Evolutionary conservation across 2,888 invertebrate genomes (phyloP).

Genomic region (Cenopis cana): DNA sequence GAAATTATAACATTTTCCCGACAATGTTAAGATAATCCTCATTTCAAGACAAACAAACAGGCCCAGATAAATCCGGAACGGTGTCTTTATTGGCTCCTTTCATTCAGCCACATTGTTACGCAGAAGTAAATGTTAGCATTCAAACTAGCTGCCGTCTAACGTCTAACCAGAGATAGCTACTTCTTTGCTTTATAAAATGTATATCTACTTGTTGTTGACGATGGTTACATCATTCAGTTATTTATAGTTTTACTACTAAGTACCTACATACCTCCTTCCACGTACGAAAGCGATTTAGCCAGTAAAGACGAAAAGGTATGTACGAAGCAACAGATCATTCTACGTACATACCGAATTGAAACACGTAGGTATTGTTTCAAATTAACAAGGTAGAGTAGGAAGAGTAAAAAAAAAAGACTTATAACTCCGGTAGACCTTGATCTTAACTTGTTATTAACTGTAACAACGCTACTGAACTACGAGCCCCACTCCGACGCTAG

Average conservation of each 20-base stretch:
- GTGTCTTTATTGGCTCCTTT: conserved; percentile 43
- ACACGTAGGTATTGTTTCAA: neutral
- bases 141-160: conserved; percentile 50
- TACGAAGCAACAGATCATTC: too few species aligned
- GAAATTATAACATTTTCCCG: conserved; percentile 10
- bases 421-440: neutral
- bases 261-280: neutral
- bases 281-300: neutral
- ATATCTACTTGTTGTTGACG: neutral
- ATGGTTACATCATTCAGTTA: neutral
- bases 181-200: neutral
- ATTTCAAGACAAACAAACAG: conserved; percentile 23
- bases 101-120: conserved; percentile 51
- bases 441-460: neutral
- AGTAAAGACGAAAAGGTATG: neutral
- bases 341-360: neutral
- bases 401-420: neutral
- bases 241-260: neutral
- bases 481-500: conserved; percentile 55
- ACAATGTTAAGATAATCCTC: conserved; percentile 18
- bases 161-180: neutral
- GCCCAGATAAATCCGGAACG: conserved; percentile 36
- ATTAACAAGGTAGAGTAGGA: neutral
- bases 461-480: neutral
- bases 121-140: conserved; percentile 60